Evolutionary conservation across 2,797 vertebrate genomes (phyloP), one percentile per base, ranked within the genome.

Genomic region (Moxostoma hubbsi): DNA sequence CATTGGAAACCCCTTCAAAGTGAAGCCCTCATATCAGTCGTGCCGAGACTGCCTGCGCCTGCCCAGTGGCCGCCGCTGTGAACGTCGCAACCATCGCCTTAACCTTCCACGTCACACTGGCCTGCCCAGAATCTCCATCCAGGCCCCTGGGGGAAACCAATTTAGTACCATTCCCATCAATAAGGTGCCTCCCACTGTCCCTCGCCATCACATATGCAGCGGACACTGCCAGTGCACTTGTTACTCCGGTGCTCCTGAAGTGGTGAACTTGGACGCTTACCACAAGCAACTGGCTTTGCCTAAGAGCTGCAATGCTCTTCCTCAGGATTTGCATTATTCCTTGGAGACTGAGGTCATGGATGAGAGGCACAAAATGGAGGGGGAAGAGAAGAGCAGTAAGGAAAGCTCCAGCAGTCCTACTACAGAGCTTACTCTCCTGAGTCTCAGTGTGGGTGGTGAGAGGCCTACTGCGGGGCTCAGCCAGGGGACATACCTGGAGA

Each of bases 21-120:
- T 98, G 84, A 98, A 98, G 89, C 96, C 97, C 81, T 93, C 95
- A 82, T 98, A 98, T 84, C 93, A 95, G 84, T 95, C 96, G 9
- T 97, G 96, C 36, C 79, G 95, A 0, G 93, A 97, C 87, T 98
- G 96, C 89, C 91, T 96, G 91, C 93, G 90, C 80, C 89, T 93
- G 59, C 90, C 92, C 36, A 92, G 93, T 0, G 81, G 92, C 0
- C 69, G 94, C 77, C 86, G 92, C 70, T 87, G 81, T 61, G 84
- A 89, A 0, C 92, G 90, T 51, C 82, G 82, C 75, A 72, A 57
- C 50, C 75, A 77, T 85, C 89, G 89, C 90, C 85, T 95, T 90
- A 88, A 93, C 1, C 9, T 89, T 0, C 9, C 81, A 66, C 9
- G 92, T 0, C 71, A 86, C 0, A 80, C 74, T 12, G 85, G 58